Evolutionary conservation across 1,140 invertebrate genomes (phyloP), one percentile per base, ranked within the genome.

Genomic region (Heliconius hermathena): DNA sequence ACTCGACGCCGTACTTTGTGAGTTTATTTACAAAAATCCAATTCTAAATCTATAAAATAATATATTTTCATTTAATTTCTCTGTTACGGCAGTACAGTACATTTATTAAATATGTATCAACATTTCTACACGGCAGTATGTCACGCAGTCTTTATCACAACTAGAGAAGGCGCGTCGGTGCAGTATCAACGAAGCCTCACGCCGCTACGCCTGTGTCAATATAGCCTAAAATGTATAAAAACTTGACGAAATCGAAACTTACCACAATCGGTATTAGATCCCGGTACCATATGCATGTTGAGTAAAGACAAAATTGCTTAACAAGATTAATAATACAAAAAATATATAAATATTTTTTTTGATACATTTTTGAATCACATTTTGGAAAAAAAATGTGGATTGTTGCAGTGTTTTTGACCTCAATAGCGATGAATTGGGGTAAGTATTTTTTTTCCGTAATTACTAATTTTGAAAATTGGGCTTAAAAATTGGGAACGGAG

Each of bases 221-320:
- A 70, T 60, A 20, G n/a, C 54, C 49, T 54, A 80, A 82, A 75
- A 79, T 80, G 76, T 77, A 82, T 82, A 77, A 80, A 82, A 80
- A 77, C 46, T 73, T 73, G 75, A n/a, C 66, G 18, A 74, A 66
- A 66, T 29, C 22, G 41, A 36, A 77, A 2, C 20, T 38, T 8
- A 72, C 81, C 36, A 75, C 81, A 82, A 78, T 82, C 77, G 75
- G 71, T 74, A 66, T 57, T 60, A 20, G 77, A 74, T 11, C 60
- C 60, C 22, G 60, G 9, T 66, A 66, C 60, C 22, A 13, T 66
- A 66, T 66, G 11, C 60, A 66, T 26, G 60, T 66, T 13, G 22
- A 66, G n/a, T 66, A 66, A 29, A 66, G 3, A 16, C n/a, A 29
- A 26, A 26, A 26, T 29, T 66, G 8, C 8, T 5, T 29, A 66